Conservation (phyloP, 2,888 invertebrate genomes). For the Tenthredo mesomela region DNA sequence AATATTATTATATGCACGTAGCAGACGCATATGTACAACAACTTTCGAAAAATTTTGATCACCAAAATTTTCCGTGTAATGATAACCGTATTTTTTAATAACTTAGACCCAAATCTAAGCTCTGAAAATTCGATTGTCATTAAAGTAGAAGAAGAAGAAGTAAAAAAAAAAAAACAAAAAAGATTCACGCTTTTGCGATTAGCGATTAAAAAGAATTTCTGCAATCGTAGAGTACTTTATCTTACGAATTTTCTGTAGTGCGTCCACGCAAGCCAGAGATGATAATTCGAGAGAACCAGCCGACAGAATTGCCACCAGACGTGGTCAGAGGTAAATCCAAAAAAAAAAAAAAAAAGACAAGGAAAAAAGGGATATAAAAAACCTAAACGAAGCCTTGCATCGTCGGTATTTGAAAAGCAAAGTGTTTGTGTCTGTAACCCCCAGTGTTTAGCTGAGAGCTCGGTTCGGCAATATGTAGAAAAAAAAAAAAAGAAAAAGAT, state of each 20-base stretch:
- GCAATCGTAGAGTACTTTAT: conserved; percentile 33
- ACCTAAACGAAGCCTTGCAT: conserved; percentile 11
- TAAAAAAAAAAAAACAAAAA: background rate
- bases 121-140: background rate
- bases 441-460: conserved; percentile 20
- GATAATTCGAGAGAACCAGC: conserved; percentile 95
- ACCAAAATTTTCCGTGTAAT: background rate
- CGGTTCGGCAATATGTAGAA: background rate
- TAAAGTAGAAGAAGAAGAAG: background rate
- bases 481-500: background rate
- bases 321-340: conserved; percentile 90
- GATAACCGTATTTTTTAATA: background rate
- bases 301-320: conserved; percentile 93
- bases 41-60: background rate
- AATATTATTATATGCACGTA: too few species aligned
- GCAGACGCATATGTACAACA: background rate
- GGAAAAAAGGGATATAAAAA: background rate
- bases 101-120: background rate
- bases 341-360: conserved; percentile 65
- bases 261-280: conserved; percentile 89
- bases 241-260: conserved; percentile 74
- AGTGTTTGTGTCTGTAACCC: conserved; percentile 36
- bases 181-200: background rate
- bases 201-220: background rate
- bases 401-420: background rate